These are phyloP conservation scores for Echinometra lucunter DNA, from an alignment of 53 echinoderm and acorn worm genomes.

Conservation along the genomic window DNA sequence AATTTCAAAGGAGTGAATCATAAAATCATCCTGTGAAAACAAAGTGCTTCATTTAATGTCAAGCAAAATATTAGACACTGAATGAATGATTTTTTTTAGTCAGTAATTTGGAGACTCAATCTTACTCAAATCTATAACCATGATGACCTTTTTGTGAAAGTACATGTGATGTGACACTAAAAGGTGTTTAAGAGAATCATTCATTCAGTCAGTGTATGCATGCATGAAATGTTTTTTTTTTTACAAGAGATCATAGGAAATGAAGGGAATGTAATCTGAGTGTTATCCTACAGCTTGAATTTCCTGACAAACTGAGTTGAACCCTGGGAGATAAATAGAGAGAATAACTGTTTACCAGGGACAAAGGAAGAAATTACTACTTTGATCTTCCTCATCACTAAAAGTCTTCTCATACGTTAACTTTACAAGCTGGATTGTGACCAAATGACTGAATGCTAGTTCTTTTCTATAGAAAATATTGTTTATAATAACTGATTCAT, in stretches of 20 bases:
- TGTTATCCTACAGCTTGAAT: slow-evolving; percentile 5
- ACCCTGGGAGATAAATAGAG: slow-evolving; percentile 1
- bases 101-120: no score
- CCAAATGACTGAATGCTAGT: neutral
- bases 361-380: neutral
- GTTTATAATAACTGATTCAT: neutral
- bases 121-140: no score
- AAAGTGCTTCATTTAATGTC: neutral
- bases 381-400: neutral
- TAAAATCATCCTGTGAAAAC: slow-evolving; percentile 3
- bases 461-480: no score
- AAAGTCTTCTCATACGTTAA: neutral
- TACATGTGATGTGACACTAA: neutral
- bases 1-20: neutral
- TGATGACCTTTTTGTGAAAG: neutral
- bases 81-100: neutral
- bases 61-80: neutral
- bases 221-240: neutral
- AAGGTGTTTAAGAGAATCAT: neutral
- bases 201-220: neutral
- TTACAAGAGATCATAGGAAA: neutral
- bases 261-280: neutral
- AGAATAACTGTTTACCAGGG: neutral
- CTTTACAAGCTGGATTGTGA: neutral
- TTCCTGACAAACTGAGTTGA: neutral